Evolutionary conservation across 2,888 invertebrate species (phyloP), one percentile per base, ranked within the genome.

Genomic region (Pseudococcus jackbeardsleyi): DNA sequence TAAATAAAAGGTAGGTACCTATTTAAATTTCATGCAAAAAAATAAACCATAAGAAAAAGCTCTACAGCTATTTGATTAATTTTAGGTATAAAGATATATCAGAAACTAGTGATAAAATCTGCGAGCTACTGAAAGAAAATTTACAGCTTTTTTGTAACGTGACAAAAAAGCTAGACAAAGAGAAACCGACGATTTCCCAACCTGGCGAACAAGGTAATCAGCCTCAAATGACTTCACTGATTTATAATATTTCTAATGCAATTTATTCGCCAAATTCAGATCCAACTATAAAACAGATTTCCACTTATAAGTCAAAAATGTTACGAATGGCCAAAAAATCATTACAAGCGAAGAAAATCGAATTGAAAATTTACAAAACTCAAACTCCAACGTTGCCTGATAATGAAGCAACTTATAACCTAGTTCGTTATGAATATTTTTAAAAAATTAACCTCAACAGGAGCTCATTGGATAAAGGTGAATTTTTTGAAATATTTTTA

Each of bases 121-220:
- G 93, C 89, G 91, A 92, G 7, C 92, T 95, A 19, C 92, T 96
- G 89, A 92, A 92, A 46, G 92, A 94, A 4, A 96, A 96, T 91
- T 94, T 94, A 90, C 93, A 93, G 88, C 91, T 96, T 6, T 95
- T 95, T 90, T 95, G 95, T 90, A 94, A 96, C 90, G 92, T 95
- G 93, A 5, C 89, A 17, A 72, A 72, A 72, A 33, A 33, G 9
- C 33, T 7, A 72, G 26, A 26, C 26, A 54, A 6, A 15, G 68
- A 68, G 22, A 68, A 5, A 68, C 33, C 12, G 5, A 33, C 7
- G 15, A 33, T 15, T 33, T 72, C 33, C 12, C 12, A 3, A 33
- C 8, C 72, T 11, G 8, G 33, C 17, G 33, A 33, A 72, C 33
- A 33, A 72, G 72, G 72, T 33, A 42, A 42, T 42, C 42, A 17